A percentile compares a stretch with the other conserved stretches of the same genome.
Conservation (phyloP, 2,797 vertebrate genomes). For the Sebastes vulpes region DNA sequence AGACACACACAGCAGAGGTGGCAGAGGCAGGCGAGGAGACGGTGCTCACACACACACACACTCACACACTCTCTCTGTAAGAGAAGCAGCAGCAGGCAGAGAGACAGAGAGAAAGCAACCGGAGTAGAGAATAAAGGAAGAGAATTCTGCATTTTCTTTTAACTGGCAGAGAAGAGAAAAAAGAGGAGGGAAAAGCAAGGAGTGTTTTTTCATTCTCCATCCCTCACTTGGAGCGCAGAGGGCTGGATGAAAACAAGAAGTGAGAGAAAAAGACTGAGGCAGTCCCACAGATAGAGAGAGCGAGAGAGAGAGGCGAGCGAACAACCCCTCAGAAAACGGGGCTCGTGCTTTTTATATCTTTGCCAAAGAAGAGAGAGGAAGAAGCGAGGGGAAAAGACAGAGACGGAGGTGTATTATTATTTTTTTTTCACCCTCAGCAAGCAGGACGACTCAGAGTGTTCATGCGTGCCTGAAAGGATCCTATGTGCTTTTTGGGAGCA, state of each 20-base stretch:
- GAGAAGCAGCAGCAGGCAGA: not conserved
- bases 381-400: not conserved
- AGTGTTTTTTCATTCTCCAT: constrained; percentile 2
- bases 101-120: not conserved
- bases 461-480: constrained; percentile 53
- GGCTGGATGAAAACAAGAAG: constrained; percentile 32
- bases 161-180: not conserved
- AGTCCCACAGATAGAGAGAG: constrained; percentile 18
- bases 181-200: not conserved
- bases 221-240: constrained; percentile 28
- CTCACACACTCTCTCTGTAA: not conserved
- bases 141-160: not conserved
- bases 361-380: constrained; percentile 23
- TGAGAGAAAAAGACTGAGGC: constrained; percentile 27
- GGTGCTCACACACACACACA: not conserved
- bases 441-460: constrained; percentile 7
- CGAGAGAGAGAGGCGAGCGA: not conserved
- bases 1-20: constrained; percentile 1
- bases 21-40: constrained; percentile 25
- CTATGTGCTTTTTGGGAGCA: constrained; percentile 58
- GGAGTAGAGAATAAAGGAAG: not conserved
- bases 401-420: constrained; percentile 17
- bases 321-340: not conserved
- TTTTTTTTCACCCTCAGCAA: not conserved
- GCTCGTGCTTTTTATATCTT: not conserved